Evolutionary conservation across 2,888 invertebrate species (phyloP).

Genomic region (Resseliella maxima): DNA sequence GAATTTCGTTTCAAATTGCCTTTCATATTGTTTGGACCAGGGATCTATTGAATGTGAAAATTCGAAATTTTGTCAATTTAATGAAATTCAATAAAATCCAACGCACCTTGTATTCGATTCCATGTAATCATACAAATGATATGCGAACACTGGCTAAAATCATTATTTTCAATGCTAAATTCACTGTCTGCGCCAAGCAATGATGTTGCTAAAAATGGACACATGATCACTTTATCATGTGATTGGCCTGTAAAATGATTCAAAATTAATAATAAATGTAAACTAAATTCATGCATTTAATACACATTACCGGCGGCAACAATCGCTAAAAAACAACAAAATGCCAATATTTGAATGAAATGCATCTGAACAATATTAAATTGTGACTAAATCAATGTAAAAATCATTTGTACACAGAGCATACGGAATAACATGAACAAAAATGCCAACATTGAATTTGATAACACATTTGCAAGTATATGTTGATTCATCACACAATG

Average conservation of each 20-base stretch:
- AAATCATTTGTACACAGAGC: not conserved
- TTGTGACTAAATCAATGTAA: not conserved
- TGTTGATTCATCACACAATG: not conserved
- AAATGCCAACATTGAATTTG: not conserved
- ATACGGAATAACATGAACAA: too few relatives aligned
- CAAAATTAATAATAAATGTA: not conserved
- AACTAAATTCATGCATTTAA: too few relatives aligned
- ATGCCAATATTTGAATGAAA: not conserved
- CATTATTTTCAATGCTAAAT: not conserved
- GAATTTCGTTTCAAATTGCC: not conserved
- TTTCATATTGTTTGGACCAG: not conserved
- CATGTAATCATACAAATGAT: not conserved
- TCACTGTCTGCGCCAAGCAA: not conserved
- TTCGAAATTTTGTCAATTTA: not conserved
- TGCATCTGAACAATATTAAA: not conserved
- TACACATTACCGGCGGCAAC: not conserved
- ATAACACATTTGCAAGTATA: not conserved
- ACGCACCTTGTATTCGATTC: not conserved
- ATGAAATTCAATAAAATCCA: not conserved
- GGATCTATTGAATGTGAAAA: not conserved
- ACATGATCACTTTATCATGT: not conserved
- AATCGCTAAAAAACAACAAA: not conserved
- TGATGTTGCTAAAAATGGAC: not conserved
- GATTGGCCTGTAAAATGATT: not conserved
- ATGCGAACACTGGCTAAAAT: not conserved